Evolutionary conservation across 2,113 vertebrate genomes (phyloP).

Genomic region (Isichthys henryi): DNA sequence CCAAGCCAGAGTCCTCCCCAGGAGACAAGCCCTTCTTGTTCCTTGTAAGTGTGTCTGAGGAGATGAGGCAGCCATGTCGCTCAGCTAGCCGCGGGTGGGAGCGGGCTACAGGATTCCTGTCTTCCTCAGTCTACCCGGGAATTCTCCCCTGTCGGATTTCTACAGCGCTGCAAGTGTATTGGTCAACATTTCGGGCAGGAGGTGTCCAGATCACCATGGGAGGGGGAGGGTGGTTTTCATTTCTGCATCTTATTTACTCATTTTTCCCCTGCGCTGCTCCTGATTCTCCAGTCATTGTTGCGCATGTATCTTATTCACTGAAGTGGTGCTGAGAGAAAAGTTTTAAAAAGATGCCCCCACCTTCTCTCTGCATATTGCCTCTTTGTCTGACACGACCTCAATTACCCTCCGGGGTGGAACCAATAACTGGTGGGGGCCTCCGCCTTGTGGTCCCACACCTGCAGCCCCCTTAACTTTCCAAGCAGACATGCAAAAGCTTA

Average conservation of each 20-base stretch:
- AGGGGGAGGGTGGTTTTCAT: background rate
- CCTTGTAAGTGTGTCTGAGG: background rate
- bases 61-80: background rate
- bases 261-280: background rate
- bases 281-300: background rate
- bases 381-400: background rate
- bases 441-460: background rate
- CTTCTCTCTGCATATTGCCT: background rate
- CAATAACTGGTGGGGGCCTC: background rate
- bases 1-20: background rate
- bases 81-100: background rate
- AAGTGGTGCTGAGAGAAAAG: background rate
- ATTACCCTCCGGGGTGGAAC: background rate
- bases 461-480: background rate
- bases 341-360: background rate
- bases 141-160: background rate
- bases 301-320: background rate
- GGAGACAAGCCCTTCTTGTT: constrained; percentile 13
- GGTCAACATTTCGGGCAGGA: background rate
- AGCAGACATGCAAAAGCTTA: background rate
- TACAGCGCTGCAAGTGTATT: background rate
- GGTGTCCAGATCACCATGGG: background rate
- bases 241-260: background rate
- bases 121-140: background rate
- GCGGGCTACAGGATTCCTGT: background rate